Evolutionary conservation across 1,140 invertebrate species (phyloP).

Genomic region (Paraescarpia echinospica): DNA sequence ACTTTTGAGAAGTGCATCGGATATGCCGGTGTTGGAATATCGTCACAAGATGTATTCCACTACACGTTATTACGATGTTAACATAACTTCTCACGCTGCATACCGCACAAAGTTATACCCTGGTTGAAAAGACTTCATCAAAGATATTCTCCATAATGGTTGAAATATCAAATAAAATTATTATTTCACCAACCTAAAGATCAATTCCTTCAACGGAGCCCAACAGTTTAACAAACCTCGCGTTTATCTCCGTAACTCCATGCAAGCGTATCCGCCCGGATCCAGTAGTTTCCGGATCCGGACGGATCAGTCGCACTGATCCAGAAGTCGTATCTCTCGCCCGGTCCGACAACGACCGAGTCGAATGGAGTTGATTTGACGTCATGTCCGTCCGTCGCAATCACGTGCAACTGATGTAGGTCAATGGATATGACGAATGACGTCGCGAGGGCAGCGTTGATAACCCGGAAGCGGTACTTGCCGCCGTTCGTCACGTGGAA

Average conservation of each 20-base stretch:
- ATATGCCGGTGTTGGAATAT: not conserved
- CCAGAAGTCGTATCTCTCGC: constrained; percentile 27
- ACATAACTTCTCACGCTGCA: too few relatives aligned
- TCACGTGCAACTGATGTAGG: constrained; percentile 16
- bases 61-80: not conserved
- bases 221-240: not conserved
- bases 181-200: not conserved
- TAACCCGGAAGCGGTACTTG: constrained; percentile 22
- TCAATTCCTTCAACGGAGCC: not conserved
- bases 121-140: too few relatives aligned
- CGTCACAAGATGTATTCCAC: not conserved
- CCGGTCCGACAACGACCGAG: constrained; percentile 9
- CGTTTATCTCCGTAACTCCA: not conserved
- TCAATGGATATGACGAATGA: constrained; percentile 20
- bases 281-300: constrained; percentile 15
- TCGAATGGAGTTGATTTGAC: constrained; percentile 7
- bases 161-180: not conserved
- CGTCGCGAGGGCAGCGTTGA: not conserved
- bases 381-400: not conserved
- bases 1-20: too few relatives aligned
- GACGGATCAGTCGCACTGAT: constrained; percentile 18
- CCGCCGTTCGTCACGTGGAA: constrained; percentile 5
- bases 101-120: too few relatives aligned
- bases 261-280: constrained; percentile 14
- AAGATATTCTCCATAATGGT: not conserved